phyloP scores from a whole-genome alignment of 2,888 invertebrate genomes.

The Entomobrya multifasciata region DNA sequence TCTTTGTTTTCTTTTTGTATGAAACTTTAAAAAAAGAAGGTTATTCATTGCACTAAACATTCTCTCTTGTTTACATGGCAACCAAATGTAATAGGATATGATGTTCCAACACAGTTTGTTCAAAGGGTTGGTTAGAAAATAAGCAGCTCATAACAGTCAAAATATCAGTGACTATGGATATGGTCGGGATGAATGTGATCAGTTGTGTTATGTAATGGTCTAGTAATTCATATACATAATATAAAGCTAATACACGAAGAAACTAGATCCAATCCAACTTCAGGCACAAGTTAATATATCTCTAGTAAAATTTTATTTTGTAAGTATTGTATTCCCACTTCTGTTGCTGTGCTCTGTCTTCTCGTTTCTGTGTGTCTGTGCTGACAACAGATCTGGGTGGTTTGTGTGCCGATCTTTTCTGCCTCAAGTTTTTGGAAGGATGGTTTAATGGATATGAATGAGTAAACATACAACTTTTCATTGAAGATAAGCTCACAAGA shows the following conservation, averaged over 20 bases:
- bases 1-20: slow-evolving; percentile 20
- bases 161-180: slow-evolving; percentile 20
- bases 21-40: slow-evolving; percentile 31
- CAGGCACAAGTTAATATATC: background rate
- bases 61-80: background rate
- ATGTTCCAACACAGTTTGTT: background rate
- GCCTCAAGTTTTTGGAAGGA: slow-evolving; percentile 64
- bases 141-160: background rate
- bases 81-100: background rate
- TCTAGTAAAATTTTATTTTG: background rate
- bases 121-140: background rate
- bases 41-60: background rate
- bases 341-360: too few relatives aligned
- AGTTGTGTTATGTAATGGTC: background rate
- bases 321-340: slow-evolving; percentile 41
- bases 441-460: slow-evolving; percentile 79
- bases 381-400: slow-evolving; percentile 68
- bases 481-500: slow-evolving; percentile 79
- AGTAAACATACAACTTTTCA: slow-evolving; percentile 79
- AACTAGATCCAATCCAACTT: slow-evolving; percentile 44
- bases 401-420: slow-evolving; percentile 70
- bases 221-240: background rate
- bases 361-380: slow-evolving; percentile 11
- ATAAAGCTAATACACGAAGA: slow-evolving; percentile 7
- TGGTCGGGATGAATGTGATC: background rate